A percentile compares a stretch with the other conserved stretches of the same genome.
These are phyloP conservation scores for Xestia rhomboidea DNA, from an alignment of 2,888 invertebrate species.

Conservation along the genomic window DNA sequence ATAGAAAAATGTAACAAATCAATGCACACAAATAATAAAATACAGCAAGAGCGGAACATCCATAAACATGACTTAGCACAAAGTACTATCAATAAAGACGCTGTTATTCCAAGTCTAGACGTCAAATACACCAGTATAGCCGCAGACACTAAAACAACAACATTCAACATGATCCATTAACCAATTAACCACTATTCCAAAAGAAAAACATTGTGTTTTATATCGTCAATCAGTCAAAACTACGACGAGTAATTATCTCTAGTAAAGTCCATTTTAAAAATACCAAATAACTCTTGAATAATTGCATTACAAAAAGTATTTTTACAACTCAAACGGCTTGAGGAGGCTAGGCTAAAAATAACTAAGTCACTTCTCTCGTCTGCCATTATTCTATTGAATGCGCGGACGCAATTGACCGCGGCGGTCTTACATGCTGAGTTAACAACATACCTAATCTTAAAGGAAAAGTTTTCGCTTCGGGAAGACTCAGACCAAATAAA, in stretches of 20 bases:
- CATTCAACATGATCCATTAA: constrained; percentile 33
- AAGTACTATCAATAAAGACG: constrained; percentile 15
- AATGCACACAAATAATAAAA: background rate
- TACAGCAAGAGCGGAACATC: background rate
- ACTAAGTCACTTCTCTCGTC: constrained; percentile 67
- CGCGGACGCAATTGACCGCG: constrained; percentile 54
- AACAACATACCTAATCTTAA: constrained; percentile 1
- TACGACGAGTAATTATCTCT: constrained; percentile 32
- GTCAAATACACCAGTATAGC: background rate
- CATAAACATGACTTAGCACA: constrained; percentile 2
- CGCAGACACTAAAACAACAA: constrained; percentile 13
- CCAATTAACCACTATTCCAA: constrained; percentile 16
- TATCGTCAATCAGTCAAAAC: constrained; percentile 42
- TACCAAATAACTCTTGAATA: constrained; percentile 39
- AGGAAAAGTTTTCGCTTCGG: background rate
- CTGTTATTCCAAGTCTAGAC: constrained; percentile 18
- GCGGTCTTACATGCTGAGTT: constrained; percentile 45
- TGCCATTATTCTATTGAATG: constrained; percentile 73
- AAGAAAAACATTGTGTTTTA: constrained; percentile 24
- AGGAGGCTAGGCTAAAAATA: constrained; percentile 61
- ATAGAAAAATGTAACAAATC: background rate
- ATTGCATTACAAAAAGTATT: constrained; percentile 46
- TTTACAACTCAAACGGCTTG: constrained; percentile 43
- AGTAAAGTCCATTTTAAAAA: constrained; percentile 25
- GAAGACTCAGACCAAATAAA: too few species aligned